A percentile compares a stretch with the other conserved stretches of the same genome.
phyloP scores from a whole-genome alignment of 1,140 invertebrate genomes.

The Pseudomyrmex sp. region DNA sequence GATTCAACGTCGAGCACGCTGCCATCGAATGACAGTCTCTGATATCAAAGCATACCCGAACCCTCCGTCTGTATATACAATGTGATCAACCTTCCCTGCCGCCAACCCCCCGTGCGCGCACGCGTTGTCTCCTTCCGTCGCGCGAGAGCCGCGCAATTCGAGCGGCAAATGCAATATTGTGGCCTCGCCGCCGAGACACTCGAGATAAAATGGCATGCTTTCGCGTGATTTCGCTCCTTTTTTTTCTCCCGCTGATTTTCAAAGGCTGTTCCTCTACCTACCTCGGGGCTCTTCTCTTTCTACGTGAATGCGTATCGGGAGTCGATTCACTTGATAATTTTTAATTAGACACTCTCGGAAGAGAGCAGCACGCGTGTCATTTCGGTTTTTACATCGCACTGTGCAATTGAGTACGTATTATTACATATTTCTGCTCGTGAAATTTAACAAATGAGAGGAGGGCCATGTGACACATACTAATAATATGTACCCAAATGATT shows the following conservation, averaged over 20 bases:
- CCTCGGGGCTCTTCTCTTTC: background rate
- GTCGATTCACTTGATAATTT: background rate
- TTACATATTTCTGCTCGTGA: too few species aligned
- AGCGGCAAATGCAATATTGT: conserved; percentile 56
- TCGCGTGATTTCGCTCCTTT: conserved; percentile 9
- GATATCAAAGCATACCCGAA: conserved; percentile 78
- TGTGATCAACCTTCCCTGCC: conserved; percentile 37
- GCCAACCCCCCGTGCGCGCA: background rate
- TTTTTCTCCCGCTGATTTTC: background rate
- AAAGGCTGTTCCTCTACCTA: conserved; percentile 15
- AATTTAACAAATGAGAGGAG: too few species aligned
- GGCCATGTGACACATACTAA: too few species aligned
- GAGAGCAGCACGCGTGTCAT: background rate
- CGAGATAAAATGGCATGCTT: conserved; percentile 28
- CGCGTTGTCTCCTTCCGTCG: conserved; percentile 25
- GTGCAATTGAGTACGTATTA: background rate
- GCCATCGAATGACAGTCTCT: conserved; percentile 78
- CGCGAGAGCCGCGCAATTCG: conserved; percentile 40
- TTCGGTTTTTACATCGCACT: background rate
- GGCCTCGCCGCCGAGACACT: conserved; percentile 16
- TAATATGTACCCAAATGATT: too few species aligned
- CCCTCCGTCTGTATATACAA: conserved; percentile 54
- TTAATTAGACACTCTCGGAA: too few species aligned
- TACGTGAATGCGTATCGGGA: background rate
- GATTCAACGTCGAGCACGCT: conserved; percentile 76